phyloP scores from a whole-genome alignment of 1,140 invertebrate genomes.

The Paramacrobiotus metropolitanus region DNA sequence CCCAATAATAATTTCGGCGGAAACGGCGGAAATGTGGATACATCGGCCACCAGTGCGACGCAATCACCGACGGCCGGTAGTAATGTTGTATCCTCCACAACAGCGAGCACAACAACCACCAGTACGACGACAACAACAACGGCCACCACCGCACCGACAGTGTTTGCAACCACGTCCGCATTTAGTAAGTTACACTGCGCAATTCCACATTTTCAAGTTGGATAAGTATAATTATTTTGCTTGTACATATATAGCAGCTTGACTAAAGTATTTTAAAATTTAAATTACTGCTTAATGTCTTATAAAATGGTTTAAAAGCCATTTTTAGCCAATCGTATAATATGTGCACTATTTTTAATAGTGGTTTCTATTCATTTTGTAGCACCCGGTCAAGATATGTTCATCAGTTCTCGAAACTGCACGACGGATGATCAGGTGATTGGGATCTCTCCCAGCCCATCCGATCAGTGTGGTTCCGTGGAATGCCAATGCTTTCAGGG shows the following conservation, averaged over 20 bases:
- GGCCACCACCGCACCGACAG: neutral
- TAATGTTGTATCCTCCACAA: neutral
- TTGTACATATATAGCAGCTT: neutral
- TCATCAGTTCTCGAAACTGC: neutral
- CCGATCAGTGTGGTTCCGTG: neutral
- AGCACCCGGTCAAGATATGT: neutral
- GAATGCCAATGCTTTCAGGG: constrained; percentile 2
- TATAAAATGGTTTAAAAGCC: neutral
- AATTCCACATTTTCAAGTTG: no score
- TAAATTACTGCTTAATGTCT: neutral
- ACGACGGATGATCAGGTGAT: neutral
- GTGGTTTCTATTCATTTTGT: neutral
- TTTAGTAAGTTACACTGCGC: no score
- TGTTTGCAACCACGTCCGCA: neutral
- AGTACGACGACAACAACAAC: neutral
- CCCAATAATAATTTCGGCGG: neutral
- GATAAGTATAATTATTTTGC: no score
- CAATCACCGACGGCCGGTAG: neutral
- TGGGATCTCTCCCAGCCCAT: neutral
- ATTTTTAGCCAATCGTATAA: neutral
- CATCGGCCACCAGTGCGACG: neutral
- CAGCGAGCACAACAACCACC: neutral
- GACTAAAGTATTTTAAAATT: neutral
- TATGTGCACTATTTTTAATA: neutral
- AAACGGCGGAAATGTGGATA: neutral